These are phyloP conservation scores for Gymnorhina tibicen DNA, from an alignment of 2,113 vertebrate species.

Conservation along the genomic window DNA sequence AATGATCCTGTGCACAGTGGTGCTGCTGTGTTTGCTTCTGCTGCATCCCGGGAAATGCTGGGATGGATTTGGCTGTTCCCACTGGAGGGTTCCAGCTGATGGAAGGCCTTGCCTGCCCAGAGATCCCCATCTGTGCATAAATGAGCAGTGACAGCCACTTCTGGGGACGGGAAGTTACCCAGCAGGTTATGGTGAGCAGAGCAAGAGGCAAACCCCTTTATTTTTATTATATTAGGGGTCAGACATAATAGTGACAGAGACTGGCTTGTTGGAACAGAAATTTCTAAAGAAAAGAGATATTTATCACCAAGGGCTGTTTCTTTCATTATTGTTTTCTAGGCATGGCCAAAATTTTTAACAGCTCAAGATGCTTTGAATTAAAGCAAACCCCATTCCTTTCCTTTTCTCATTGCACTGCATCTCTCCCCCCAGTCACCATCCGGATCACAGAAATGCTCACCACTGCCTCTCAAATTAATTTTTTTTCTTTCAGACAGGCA, in stretches of 20 bases:
- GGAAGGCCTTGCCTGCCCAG: not conserved
- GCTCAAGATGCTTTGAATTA: not conserved
- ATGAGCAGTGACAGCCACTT: not conserved
- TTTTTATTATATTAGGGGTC: not conserved
- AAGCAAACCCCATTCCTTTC: not conserved
- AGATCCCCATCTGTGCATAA: not conserved
- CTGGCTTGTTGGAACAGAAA: not conserved
- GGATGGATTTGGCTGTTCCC: not conserved
- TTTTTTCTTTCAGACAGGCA: not conserved
- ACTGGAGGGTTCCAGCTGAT: not conserved
- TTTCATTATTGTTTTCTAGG: not conserved
- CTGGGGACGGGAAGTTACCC: not conserved
- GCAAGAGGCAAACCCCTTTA: not conserved
- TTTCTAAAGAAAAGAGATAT: not conserved
- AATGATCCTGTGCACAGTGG: not conserved
- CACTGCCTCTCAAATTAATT: not conserved
- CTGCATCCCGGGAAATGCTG: not conserved
- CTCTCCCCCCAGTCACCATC: not conserved
- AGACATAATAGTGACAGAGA: not conserved
- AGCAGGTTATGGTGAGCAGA: not conserved
- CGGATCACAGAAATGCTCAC: not conserved
- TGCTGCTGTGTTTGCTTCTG: constrained; percentile 9
- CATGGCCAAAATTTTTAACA: not conserved
- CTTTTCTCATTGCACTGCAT: not conserved
- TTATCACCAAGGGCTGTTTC: not conserved